These are phyloP conservation scores for Amniataba percoides DNA, from an alignment of 2,797 vertebrate species.

Conservation along the genomic window DNA sequence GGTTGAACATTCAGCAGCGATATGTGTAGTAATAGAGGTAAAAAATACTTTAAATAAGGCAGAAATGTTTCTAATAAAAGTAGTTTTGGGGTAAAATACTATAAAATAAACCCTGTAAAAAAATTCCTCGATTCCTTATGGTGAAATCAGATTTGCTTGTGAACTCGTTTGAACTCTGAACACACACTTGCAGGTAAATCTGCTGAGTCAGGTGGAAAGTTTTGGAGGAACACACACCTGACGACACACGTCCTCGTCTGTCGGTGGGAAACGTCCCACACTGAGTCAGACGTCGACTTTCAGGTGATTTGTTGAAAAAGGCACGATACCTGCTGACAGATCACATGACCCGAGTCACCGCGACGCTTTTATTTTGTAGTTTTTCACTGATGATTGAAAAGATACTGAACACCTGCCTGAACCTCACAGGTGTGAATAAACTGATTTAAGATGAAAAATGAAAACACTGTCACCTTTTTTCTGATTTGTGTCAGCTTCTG, in stretches of 20 bases:
- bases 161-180: too few relatives aligned
- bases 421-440: neutral
- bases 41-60: neutral
- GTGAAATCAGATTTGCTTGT: neutral
- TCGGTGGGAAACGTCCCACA: neutral
- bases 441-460: neutral
- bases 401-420: too few relatives aligned
- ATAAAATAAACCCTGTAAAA: neutral
- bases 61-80: neutral
- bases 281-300: neutral
- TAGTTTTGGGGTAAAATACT: neutral
- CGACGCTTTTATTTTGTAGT: neutral
- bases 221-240: neutral
- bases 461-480: too few relatives aligned
- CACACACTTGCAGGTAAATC: neutral
- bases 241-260: neutral
- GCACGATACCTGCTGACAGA: neutral
- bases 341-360: conserved; percentile 31
- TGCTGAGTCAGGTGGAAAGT: conserved; percentile 20
- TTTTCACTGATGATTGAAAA: neutral
- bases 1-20: neutral
- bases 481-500: too few relatives aligned
- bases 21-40: neutral
- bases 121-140: neutral
- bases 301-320: neutral